Percentiles rank a stretch among this genome's conserved stretches.
These are phyloP conservation scores for Cataglyphis cursor DNA, from an alignment of 2,888 invertebrate species.

Conservation along the genomic window DNA sequence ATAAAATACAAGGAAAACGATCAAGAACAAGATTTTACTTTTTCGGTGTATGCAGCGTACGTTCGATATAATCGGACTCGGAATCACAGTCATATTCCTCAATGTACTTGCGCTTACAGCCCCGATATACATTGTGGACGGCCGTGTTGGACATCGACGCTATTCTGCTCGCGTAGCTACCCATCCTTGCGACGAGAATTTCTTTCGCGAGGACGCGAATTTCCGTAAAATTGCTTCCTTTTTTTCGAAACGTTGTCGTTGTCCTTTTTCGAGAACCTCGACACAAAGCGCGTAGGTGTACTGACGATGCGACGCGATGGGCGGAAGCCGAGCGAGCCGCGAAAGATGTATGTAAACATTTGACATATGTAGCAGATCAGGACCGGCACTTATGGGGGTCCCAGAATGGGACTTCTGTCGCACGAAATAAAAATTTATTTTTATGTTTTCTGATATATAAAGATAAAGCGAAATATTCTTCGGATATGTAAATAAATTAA, in stretches of 20 bases:
- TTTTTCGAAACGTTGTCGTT: background rate
- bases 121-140: conserved; percentile 84
- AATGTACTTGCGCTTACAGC: conserved; percentile 88
- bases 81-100: conserved; percentile 87
- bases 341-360: conserved; percentile 47
- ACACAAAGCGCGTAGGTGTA: conserved; percentile 35
- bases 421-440: background rate
- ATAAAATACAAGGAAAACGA: background rate
- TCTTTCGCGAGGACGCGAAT: background rate
- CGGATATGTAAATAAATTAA: background rate
- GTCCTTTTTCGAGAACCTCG: too few relatives aligned
- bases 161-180: conserved; percentile 82
- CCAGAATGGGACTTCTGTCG: background rate
- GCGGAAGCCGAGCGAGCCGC: conserved; percentile 14
- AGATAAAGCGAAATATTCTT: background rate
- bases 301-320: conserved; percentile 2
- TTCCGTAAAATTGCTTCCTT: background rate
- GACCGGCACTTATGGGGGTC: background rate
- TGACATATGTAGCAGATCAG: conserved; percentile 33
- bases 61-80: conserved; percentile 88
- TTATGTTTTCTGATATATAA: background rate
- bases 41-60: conserved; percentile 89
- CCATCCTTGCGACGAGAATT: conserved; percentile 77
- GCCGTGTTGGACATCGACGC: conserved; percentile 84
- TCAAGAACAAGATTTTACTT: conserved; percentile 86